A percentile compares a stretch with the other conserved stretches of the same genome.
Evolutionary conservation across 2,797 vertebrate species (phyloP).

Genomic region (Muscicapa striata): DNA sequence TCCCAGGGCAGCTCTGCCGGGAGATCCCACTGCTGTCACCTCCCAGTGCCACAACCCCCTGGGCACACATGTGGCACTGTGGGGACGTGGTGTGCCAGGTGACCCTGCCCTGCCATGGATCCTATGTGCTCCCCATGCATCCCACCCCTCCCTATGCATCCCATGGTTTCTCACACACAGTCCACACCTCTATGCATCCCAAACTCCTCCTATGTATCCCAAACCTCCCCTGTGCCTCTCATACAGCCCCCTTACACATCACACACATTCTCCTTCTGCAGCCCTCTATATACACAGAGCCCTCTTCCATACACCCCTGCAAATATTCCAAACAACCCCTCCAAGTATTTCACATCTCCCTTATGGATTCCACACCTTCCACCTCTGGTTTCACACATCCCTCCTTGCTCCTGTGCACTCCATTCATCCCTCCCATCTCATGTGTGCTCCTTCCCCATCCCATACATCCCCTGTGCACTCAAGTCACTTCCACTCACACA

Average conservation of each 20-base stretch:
- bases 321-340: not conserved
- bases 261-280: not conserved
- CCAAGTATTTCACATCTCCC: not conserved
- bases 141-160: not conserved
- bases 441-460: not conserved
- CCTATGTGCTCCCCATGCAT: not conserved
- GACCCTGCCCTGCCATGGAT: not conserved
- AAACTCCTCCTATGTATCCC: not conserved
- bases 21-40: not conserved
- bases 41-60: accelerated
- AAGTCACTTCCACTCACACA: accelerated
- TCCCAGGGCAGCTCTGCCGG: conserved; percentile 93
- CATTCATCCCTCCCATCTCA: too few species aligned
- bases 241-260: accelerated
- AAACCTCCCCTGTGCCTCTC: not conserved
- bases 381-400: not conserved
- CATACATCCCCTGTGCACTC: not conserved
- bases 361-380: not conserved
- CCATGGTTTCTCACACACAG: not conserved
- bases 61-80: accelerated
- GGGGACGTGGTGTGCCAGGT: not conserved
- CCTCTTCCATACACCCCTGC: accelerated
- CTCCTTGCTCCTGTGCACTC: too few species aligned
- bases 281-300: not conserved
- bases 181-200: not conserved